Percentiles rank a stretch among this genome's conserved stretches.
phyloP scores from a whole-genome alignment of 1,140 invertebrate species.

The Apis cerana region DNA sequence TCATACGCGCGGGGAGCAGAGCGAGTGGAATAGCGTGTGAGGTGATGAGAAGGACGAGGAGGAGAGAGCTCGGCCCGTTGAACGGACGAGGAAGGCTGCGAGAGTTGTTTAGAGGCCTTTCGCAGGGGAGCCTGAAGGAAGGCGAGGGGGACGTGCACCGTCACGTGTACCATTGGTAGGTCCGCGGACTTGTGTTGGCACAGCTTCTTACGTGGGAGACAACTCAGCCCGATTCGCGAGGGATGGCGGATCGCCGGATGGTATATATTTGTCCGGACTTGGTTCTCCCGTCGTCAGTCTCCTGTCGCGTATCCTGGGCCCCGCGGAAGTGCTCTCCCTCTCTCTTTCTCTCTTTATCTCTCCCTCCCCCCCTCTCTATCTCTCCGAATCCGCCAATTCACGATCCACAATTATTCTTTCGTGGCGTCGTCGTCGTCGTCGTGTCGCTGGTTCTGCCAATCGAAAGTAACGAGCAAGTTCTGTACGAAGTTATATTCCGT shows the following conservation, averaged over 20 bases:
- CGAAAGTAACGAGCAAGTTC: too few relatives aligned
- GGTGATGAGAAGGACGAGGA: neutral
- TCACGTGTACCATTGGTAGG: neutral
- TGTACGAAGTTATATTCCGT: too few relatives aligned
- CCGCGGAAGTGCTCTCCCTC: constrained; percentile 67
- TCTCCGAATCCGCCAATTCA: too few relatives aligned
- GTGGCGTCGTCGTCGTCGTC: neutral
- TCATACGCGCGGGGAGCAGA: constrained; percentile 5
- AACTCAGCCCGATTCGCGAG: constrained; percentile 71
- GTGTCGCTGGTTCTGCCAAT: too few relatives aligned
- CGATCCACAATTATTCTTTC: too few relatives aligned
- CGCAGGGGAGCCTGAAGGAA: neutral
- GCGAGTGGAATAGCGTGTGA: neutral
- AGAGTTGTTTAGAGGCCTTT: constrained; percentile 32
- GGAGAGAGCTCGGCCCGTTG: neutral
- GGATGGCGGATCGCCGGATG: constrained; percentile 48
- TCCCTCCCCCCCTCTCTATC: too few relatives aligned
- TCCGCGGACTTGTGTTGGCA: constrained; percentile 7
- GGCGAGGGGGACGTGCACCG: constrained; percentile 1
- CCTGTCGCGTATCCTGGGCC: constrained; percentile 68
- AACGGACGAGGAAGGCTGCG: constrained; percentile 4
- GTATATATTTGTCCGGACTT: constrained; percentile 76
- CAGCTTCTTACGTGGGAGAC: constrained; percentile 66
- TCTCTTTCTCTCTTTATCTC: neutral
- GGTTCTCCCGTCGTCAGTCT: constrained; percentile 75